phyloP scores from a whole-genome alignment of 2,888 invertebrate genomes.

The Agonopterix heracliana region DNA sequence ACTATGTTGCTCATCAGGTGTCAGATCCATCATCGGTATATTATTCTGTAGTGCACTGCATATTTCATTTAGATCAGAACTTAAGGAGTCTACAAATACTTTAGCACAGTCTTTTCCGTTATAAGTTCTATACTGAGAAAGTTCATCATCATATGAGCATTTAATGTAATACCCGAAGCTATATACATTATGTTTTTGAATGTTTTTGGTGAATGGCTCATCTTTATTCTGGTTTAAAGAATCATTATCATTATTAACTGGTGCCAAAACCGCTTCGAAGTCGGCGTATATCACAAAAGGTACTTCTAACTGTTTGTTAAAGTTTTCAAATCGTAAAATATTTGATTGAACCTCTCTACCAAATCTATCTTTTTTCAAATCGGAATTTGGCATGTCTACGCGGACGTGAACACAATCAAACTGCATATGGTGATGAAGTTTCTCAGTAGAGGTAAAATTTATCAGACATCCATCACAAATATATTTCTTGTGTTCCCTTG shows the following conservation, averaged over 20 bases:
- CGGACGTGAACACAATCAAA: too few relatives aligned
- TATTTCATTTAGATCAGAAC: slow-evolving; percentile 12
- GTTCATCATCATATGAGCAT: slow-evolving; percentile 22
- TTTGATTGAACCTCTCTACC: too few relatives aligned
- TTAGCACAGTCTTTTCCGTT: slow-evolving; percentile 20
- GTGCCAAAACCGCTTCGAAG: not conserved
- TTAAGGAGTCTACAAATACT: slow-evolving; percentile 20
- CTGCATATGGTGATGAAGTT: too few relatives aligned
- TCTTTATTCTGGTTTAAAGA: not conserved
- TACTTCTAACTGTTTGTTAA: not conserved
- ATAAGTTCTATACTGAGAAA: slow-evolving; percentile 22
- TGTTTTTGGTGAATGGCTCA: not conserved
- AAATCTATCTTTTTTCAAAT: too few relatives aligned
- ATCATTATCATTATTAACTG: not conserved
- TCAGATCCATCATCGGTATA: not conserved
- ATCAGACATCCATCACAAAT: too few relatives aligned
- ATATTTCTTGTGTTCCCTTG: too few relatives aligned
- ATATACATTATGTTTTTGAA: slow-evolving; percentile 21
- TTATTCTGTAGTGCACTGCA: not conserved
- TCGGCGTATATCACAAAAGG: slow-evolving; percentile 4
- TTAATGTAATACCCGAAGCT: slow-evolving; percentile 29
- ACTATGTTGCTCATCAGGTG: slow-evolving; percentile 5
- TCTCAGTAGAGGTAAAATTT: too few relatives aligned
- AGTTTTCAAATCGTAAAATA: not conserved
- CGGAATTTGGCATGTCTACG: too few relatives aligned